phyloP scores from a whole-genome alignment of 2,797 vertebrate genomes.

The Apogon talboti region DNA sequence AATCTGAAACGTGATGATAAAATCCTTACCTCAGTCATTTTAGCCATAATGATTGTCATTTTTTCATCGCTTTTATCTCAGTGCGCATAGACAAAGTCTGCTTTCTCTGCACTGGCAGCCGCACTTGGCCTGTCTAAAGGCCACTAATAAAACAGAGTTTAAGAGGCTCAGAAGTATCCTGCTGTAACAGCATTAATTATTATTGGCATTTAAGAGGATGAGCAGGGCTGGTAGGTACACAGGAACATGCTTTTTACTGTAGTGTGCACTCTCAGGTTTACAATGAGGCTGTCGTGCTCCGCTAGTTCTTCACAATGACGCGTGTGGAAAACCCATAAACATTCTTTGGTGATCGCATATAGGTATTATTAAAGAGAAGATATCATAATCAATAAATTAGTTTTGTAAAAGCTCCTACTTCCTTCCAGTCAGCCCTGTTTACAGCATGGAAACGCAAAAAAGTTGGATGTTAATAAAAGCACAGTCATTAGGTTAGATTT shows the following conservation, averaged over 20 bases:
- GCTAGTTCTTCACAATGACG: conserved; percentile 21
- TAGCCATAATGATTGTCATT: conserved; percentile 6
- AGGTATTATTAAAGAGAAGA: conserved; percentile 10
- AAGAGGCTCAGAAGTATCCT: conserved; percentile 79
- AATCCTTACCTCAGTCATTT: conserved; percentile 34
- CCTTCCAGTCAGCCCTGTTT: conserved; percentile 59
- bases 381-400: conserved; percentile 53
- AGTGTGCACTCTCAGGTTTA: conserved; percentile 67
- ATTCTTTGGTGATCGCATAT: conserved; percentile 19
- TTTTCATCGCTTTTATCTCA: conserved; percentile 23
- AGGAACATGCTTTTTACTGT: conserved; percentile 73
- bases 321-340: conserved; percentile 21
- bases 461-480: conserved; percentile 76
- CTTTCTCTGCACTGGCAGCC: conserved; percentile 27
- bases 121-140: conserved; percentile 63
- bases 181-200: conserved; percentile 82
- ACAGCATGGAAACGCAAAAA: conserved; percentile 62
- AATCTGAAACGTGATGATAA: conserved; percentile 13
- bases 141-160: conserved; percentile 75
- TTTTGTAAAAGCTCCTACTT: conserved; percentile 52
- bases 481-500: conserved; percentile 79
- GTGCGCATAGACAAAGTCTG: conserved; percentile 35
- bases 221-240: conserved; percentile 66
- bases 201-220: conserved; percentile 82
- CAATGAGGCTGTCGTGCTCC: conserved; percentile 39